Conservation (phyloP, 1,140 invertebrate species). For the Himalopsyche phryganea region DNA sequence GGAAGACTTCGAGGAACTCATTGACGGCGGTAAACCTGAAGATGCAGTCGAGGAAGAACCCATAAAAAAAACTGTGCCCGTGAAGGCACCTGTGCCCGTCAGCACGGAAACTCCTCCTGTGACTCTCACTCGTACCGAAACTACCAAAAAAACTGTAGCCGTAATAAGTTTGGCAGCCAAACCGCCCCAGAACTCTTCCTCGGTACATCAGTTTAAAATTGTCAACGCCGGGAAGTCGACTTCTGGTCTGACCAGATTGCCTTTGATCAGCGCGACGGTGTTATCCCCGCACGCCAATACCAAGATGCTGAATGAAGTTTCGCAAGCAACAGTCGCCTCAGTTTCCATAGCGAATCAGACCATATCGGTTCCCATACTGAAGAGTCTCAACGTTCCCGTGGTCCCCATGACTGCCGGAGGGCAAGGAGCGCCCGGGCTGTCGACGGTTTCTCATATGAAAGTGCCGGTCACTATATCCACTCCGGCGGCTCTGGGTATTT, state of each 20-base stretch:
- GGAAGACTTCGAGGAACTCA: conserved; percentile 59
- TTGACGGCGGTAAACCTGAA: conserved; percentile 55
- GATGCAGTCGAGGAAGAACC: conserved; percentile 43
- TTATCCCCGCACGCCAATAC: conserved; percentile 47
- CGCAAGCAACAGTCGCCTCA: conserved; percentile 51
- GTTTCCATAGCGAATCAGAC: conserved; percentile 60
- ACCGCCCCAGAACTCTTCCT: conserved; percentile 37
- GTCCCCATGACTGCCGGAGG: conserved; percentile 35
- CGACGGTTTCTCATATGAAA: conserved; percentile 41
- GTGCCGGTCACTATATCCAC: conserved; percentile 36
- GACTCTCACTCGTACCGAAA: conserved; percentile 43
- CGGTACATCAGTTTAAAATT: conserved; percentile 50
- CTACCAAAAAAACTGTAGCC: conserved; percentile 50
- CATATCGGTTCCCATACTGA: conserved; percentile 59
- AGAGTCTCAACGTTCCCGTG: conserved; percentile 49
- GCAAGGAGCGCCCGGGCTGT: conserved; percentile 14
- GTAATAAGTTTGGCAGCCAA: conserved; percentile 50
- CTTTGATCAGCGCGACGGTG: conserved; percentile 44
- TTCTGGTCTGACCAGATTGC: conserved; percentile 40
- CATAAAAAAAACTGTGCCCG: conserved; percentile 36
- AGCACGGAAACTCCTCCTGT: conserved; percentile 33
- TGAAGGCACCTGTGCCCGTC: conserved; percentile 33
- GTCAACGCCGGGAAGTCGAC: conserved; percentile 42
- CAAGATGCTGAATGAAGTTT: conserved; percentile 51
- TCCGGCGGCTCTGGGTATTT: conserved; percentile 39